Evolutionary conservation across 2,888 invertebrate genomes (phyloP).

Genomic region (Stenolophus ochropezus): DNA sequence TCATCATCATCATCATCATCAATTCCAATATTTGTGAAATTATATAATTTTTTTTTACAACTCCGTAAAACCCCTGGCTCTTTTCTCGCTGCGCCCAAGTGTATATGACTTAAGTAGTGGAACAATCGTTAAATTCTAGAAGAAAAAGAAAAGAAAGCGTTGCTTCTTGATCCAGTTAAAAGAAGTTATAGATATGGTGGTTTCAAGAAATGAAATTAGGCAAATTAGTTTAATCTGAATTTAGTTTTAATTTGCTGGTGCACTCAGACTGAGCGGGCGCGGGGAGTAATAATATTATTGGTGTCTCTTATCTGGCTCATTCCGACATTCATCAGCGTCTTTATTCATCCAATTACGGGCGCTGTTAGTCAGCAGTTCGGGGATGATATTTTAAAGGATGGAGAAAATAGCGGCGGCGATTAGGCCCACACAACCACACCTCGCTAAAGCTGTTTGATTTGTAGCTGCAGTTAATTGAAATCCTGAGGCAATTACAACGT

Average conservation of each 20-base stretch:
- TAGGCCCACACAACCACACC: conserved; percentile 60
- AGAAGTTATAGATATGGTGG: background rate
- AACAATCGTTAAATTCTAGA: too few relatives aligned
- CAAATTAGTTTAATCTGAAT: background rate
- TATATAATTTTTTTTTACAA: too few relatives aligned
- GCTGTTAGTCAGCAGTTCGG: conserved; percentile 72
- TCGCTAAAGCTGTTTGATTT: conserved; percentile 74
- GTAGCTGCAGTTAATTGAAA: conserved; percentile 75
- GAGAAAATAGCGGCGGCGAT: conserved; percentile 68
- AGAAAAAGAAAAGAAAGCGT: too few relatives aligned
- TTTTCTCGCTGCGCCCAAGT: too few relatives aligned
- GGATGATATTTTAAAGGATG: conserved; percentile 73
- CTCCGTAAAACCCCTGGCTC: too few relatives aligned
- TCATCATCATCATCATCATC: too few relatives aligned
- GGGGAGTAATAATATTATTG: background rate
- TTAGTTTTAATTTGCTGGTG: background rate
- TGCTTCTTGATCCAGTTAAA: background rate
- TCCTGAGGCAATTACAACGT: conserved; percentile 73
- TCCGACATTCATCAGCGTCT: conserved; percentile 64
- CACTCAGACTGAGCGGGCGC: background rate
- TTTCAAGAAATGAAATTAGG: background rate
- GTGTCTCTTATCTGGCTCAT: too few relatives aligned
- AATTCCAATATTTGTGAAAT: too few relatives aligned
- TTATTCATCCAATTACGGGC: conserved; percentile 72
- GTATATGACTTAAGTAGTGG: too few relatives aligned